phyloP scores from a whole-genome alignment of 2,888 invertebrate genomes.

The Pseudococcus jackbeardsleyi region DNA sequence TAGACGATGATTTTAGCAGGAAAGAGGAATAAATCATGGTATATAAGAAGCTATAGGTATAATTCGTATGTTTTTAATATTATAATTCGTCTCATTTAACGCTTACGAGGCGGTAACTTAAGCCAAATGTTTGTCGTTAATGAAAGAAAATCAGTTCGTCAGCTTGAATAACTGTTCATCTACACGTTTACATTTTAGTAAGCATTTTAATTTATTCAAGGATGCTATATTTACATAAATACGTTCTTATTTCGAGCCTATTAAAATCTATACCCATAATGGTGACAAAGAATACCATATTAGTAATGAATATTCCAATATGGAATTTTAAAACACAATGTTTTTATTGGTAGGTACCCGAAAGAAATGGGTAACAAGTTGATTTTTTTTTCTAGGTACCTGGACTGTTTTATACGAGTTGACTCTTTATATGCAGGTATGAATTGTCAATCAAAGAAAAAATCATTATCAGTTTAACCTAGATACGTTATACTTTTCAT shows the following conservation, averaged over 20 bases:
- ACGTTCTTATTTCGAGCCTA: slow-evolving; percentile 32
- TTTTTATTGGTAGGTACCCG: neutral
- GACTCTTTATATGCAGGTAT: neutral
- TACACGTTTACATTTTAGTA: slow-evolving; percentile 19
- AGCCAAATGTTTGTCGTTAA: neutral
- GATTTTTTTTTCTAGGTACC: neutral
- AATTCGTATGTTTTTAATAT: neutral
- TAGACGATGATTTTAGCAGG: neutral
- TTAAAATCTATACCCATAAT: slow-evolving; percentile 22
- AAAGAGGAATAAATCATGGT: slow-evolving; percentile 7
- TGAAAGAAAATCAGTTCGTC: slow-evolving; percentile 3
- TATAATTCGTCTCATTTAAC: neutral
- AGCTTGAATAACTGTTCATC: neutral
- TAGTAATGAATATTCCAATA: slow-evolving; percentile 13
- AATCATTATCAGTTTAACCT: slow-evolving; percentile 10
- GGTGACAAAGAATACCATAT: slow-evolving; percentile 3
- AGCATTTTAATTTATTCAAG: slow-evolving; percentile 52
- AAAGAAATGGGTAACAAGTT: neutral
- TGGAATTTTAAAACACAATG: neutral
- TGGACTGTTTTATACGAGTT: neutral
- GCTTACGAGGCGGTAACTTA: neutral
- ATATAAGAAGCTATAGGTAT: neutral
- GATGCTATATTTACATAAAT: slow-evolving; percentile 45
- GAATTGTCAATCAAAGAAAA: neutral
- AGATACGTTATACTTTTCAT: slow-evolving; percentile 12